Conservation (phyloP, 2,113 vertebrate species). For the Epinephelus fuscoguttatus region DNA sequence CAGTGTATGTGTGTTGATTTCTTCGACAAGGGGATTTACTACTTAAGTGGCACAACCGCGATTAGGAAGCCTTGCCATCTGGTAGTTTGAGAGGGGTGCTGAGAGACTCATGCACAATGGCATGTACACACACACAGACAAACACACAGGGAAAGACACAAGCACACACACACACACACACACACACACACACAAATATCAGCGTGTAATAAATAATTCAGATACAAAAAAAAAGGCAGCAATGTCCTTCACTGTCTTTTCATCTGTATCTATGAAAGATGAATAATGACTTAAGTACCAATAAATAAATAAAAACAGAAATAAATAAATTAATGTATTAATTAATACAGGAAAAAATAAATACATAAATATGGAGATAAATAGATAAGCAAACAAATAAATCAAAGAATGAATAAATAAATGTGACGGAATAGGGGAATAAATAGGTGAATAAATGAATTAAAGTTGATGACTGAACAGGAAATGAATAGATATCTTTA, state of each 20-base stretch:
- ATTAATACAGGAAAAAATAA: too few species aligned
- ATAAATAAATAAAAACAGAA: too few species aligned
- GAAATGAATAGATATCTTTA: too few species aligned
- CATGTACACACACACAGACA: slow-evolving; percentile 7
- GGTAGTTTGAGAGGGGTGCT: slow-evolving; percentile 59
- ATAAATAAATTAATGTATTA: too few species aligned
- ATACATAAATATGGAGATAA: too few species aligned
- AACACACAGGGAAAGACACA: neutral
- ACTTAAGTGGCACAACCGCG: slow-evolving; percentile 67
- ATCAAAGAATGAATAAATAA: too few species aligned
- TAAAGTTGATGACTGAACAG: too few species aligned
- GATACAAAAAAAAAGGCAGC: neutral
- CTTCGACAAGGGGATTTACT: slow-evolving; percentile 59
- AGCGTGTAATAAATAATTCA: slow-evolving; percentile 45
- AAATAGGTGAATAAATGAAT: too few species aligned
- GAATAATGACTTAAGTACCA: too few species aligned
- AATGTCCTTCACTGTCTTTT: neutral
- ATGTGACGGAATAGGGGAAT: too few species aligned
- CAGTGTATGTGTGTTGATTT: neutral
- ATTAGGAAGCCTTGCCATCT: slow-evolving; percentile 74
- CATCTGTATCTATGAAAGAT: neutral
- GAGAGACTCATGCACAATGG: slow-evolving; percentile 32
- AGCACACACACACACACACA: slow-evolving; percentile 10
- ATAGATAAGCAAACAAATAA: too few species aligned
- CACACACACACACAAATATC: slow-evolving; percentile 10